Evolutionary conservation across 2,888 invertebrate species (phyloP).

Genomic region (Drosophila mimetica): DNA sequence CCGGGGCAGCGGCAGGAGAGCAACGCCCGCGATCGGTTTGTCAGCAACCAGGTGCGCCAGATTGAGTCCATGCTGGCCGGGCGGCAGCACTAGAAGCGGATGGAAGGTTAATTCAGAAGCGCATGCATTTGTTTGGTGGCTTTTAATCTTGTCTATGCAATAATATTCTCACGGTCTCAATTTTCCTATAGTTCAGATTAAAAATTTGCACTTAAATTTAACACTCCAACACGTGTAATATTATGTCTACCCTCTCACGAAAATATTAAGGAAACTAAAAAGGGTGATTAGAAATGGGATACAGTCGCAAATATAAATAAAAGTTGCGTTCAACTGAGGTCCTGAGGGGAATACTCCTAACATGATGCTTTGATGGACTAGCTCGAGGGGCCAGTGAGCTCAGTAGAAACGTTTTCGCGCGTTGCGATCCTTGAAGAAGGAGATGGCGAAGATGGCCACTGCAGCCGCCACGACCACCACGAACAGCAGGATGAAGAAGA

Average conservation of each 20-base stretch:
- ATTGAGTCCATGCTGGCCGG: constrained; percentile 75
- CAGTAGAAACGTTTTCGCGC: constrained; percentile 91
- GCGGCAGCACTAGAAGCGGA: constrained; percentile 45
- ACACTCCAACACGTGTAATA: constrained; percentile 55
- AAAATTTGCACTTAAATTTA: constrained; percentile 75
- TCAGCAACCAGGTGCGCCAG: constrained; percentile 73
- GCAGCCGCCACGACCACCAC: constrained; percentile 93
- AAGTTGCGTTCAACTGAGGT: constrained; percentile 50
- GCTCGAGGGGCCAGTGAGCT: constrained; percentile 37
- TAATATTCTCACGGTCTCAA: constrained; percentile 77
- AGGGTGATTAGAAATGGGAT: constrained; percentile 54
- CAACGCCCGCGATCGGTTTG: constrained; percentile 59
- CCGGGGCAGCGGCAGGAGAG: constrained; percentile 15
- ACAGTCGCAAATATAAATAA: constrained; percentile 54
- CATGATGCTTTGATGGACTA: constrained; percentile 55
- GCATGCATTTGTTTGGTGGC: constrained; percentile 22
- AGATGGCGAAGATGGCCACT: constrained; percentile 93
- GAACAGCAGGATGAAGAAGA: constrained; percentile 94
- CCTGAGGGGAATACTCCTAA: constrained; percentile 45
- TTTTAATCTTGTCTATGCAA: constrained; percentile 59
- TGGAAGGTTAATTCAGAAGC: constrained; percentile 41
- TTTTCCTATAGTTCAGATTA: constrained; percentile 74
- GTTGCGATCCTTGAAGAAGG: constrained; percentile 97
- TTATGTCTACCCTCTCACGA: constrained; percentile 34
- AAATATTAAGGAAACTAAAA: constrained; percentile 40